These are phyloP conservation scores for Hydraecia micacea DNA, from an alignment of 2,888 invertebrate species.

Conservation along the genomic window DNA sequence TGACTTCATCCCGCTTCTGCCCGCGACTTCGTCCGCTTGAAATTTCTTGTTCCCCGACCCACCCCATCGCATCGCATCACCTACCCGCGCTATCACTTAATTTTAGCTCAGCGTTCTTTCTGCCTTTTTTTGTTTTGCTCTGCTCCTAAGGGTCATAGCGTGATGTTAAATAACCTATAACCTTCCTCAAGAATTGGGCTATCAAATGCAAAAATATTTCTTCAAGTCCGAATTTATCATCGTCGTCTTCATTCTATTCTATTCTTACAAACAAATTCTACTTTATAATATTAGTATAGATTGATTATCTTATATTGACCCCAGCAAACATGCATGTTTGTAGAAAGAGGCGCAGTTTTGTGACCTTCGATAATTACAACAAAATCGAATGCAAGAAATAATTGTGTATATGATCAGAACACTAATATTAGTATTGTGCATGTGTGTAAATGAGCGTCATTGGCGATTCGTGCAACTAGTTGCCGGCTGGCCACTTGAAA, in stretches of 20 bases:
- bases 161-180: background rate
- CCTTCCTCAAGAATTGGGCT: background rate
- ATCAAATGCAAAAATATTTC: background rate
- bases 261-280: too few species aligned
- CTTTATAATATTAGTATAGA: too few species aligned
- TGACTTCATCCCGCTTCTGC: background rate
- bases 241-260: too few species aligned
- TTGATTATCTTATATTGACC: background rate
- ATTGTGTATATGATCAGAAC: conserved; percentile 10
- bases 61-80: background rate
- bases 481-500: conserved; percentile 77
- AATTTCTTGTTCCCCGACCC: background rate
- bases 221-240: background rate
- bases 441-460: conserved; percentile 72
- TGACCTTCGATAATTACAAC: background rate
- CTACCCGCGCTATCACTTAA: background rate
- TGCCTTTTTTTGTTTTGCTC: background rate
- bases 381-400: conserved; percentile 7
- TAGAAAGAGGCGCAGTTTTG: background rate
- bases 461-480: conserved; percentile 70
- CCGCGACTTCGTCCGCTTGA: background rate
- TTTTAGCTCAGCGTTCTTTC: background rate
- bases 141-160: background rate
- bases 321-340: background rate
- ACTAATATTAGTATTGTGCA: conserved; percentile 47